phyloP scores from a whole-genome alignment of 2,888 invertebrate genomes.

The Drosophila kokeensis region DNA sequence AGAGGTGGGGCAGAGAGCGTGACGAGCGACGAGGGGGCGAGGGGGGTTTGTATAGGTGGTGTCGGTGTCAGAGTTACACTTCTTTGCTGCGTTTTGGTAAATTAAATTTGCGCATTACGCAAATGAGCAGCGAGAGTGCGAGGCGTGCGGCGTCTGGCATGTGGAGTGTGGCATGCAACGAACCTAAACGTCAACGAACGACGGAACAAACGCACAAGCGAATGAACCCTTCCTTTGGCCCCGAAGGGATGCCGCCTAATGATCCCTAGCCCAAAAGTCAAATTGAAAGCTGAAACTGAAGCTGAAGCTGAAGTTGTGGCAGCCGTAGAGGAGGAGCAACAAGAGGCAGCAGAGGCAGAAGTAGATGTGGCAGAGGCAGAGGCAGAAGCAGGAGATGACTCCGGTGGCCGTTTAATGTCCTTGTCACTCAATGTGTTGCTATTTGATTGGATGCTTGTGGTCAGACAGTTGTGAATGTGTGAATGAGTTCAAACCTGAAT shows the following conservation, averaged over 20 bases:
- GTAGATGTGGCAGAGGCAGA: neutral
- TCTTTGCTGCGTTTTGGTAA: constrained; percentile 72
- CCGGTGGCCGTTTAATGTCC: constrained; percentile 17
- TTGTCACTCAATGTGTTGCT: constrained; percentile 42
- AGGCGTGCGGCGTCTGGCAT: constrained; percentile 11
- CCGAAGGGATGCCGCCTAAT: constrained; percentile 63
- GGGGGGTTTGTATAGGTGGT: neutral
- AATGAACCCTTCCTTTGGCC: constrained; percentile 30
- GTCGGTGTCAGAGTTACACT: constrained; percentile 21
- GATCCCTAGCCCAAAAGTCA: constrained; percentile 70
- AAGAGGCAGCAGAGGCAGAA: neutral
- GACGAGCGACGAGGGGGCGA: neutral
- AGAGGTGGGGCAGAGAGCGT: neutral
- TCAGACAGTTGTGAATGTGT: constrained; percentile 44
- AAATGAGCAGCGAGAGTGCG: constrained; percentile 72
- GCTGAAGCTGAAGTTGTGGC: neutral
- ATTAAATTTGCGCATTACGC: constrained; percentile 82
- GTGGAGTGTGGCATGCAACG: constrained; percentile 29
- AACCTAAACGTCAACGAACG: constrained; percentile 26
- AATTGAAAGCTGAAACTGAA: constrained; percentile 36
- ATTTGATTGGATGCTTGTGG: constrained; percentile 69
- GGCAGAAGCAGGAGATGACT: neutral
- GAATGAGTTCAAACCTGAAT: constrained; percentile 12
- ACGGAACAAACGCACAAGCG: constrained; percentile 16
- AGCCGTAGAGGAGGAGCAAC: neutral